These are phyloP conservation scores for Monopis laevigella DNA, from an alignment of 2,888 invertebrate species.

Conservation along the genomic window DNA sequence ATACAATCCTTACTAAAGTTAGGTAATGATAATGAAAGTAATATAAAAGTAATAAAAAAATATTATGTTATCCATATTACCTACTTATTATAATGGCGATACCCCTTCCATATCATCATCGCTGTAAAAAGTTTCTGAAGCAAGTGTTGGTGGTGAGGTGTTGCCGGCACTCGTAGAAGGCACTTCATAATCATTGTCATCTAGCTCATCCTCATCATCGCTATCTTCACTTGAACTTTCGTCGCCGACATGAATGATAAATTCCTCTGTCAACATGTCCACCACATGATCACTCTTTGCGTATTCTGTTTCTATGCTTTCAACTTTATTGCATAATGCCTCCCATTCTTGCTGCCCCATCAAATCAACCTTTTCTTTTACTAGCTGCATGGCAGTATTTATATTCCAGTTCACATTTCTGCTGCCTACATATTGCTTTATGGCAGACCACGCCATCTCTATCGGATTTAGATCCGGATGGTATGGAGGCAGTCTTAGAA, in stretches of 20 bases:
- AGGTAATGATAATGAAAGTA: no score
- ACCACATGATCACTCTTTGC: conserved; percentile 17
- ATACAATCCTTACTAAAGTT: no score
- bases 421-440: conserved; percentile 7
- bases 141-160: no score
- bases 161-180: no score
- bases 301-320: conserved; percentile 18
- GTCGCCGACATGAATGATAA: conserved; percentile 11
- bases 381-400: background rate
- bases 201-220: background rate
- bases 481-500: conserved; percentile 22
- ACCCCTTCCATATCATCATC: no score
- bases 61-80: no score
- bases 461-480: conserved; percentile 19
- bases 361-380: conserved; percentile 11
- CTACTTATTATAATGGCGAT: no score
- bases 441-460: conserved; percentile 11
- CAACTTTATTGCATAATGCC: conserved; percentile 16
- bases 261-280: conserved; percentile 16
- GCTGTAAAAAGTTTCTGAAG: no score
- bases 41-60: no score
- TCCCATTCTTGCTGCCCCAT: conserved; percentile 16
- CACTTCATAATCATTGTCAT: no score
- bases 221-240: conserved; percentile 6
- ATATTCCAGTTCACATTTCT: conserved; percentile 7